A percentile compares a stretch with the other conserved stretches of the same genome.
These are phyloP conservation scores for Urocyon cinereoargenteus DNA, from an alignment of 2,797 vertebrate species.

Conservation along the genomic window DNA sequence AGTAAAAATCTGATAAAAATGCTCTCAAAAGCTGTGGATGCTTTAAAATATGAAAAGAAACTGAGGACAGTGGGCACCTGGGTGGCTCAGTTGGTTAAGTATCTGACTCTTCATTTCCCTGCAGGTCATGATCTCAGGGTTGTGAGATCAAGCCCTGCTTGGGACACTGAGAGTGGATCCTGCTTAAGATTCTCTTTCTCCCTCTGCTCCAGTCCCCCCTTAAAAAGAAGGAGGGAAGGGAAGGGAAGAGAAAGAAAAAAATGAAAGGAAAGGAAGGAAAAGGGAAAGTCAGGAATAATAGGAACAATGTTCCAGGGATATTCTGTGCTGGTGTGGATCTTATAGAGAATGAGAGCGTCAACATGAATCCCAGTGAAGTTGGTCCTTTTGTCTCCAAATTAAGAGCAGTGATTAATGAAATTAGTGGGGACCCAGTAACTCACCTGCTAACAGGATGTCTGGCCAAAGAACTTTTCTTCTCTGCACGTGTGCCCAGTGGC, in stretches of 20 bases:
- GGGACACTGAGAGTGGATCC: neutral
- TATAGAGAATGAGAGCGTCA: slow-evolving; percentile 96
- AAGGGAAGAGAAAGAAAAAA: too few species aligned
- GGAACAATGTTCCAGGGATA: slow-evolving; percentile 96
- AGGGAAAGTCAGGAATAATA: slow-evolving; percentile 88
- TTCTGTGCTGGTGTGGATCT: slow-evolving; percentile 99
- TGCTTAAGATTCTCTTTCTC: neutral
- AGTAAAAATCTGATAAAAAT: slow-evolving; percentile 96
- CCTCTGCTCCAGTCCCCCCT: neutral
- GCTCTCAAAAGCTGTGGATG: slow-evolving; percentile 94
- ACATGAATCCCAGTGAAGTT: slow-evolving; percentile 97
- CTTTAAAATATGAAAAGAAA: slow-evolving; percentile 95
- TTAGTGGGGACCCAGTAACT: slow-evolving; percentile 96
- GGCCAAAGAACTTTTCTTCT: slow-evolving; percentile 98
- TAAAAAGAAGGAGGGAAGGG: too few species aligned
- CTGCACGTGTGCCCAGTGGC: slow-evolving; percentile 93
- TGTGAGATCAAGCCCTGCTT: neutral
- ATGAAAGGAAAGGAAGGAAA: too few species aligned
- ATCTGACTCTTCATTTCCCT: neutral
- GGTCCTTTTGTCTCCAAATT: slow-evolving; percentile 96
- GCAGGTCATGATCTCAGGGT: too few species aligned
- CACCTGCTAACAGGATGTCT: slow-evolving; percentile 91
- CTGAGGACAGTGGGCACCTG: slow-evolving; percentile 79
- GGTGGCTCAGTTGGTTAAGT: neutral
- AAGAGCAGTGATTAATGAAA: slow-evolving; percentile 94